A percentile compares a stretch with the other conserved stretches of the same genome.
Conservation (phyloP, 1,140 invertebrate genomes). For the Conus ventricosus region DNA sequence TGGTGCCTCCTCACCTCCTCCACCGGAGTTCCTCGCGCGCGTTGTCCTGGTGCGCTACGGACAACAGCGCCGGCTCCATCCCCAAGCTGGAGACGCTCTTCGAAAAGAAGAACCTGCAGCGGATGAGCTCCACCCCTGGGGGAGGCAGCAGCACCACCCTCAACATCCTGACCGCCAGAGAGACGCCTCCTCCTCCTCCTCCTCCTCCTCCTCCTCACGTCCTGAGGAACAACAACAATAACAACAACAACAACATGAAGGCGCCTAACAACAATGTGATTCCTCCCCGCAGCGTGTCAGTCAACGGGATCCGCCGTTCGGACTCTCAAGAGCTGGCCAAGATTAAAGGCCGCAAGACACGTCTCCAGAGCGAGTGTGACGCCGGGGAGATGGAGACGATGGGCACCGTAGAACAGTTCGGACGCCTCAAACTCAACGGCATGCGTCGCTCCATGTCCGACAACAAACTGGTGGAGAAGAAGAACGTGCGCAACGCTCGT, state of each 20-base stretch:
- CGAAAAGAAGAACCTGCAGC: slow-evolving; percentile 25
- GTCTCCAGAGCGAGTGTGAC: slow-evolving; percentile 3
- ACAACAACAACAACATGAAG: slow-evolving; percentile 7
- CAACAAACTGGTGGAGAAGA: slow-evolving; percentile 36
- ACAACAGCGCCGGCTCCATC: slow-evolving; percentile 28
- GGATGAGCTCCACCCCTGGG: background rate
- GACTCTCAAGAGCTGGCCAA: slow-evolving; percentile 8
- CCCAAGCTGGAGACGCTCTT: slow-evolving; percentile 39
- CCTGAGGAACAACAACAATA: background rate
- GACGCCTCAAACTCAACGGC: background rate
- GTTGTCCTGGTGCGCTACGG: slow-evolving; percentile 36
- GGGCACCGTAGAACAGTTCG: background rate
- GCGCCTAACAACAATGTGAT: background rate
- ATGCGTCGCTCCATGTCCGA: slow-evolving; percentile 37
- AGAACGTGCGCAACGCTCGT: slow-evolving; percentile 2
- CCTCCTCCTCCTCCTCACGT: background rate
- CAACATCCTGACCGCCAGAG: background rate
- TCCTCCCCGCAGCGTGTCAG: background rate
- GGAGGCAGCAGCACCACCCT: background rate
- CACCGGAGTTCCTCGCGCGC: slow-evolving; percentile 20
- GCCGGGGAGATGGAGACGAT: background rate
- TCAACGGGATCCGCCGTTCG: background rate
- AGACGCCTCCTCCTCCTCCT: background rate
- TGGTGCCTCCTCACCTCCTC: background rate
- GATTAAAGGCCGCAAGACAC: background rate